These are phyloP conservation scores for Rhinogobius similis DNA, from an alignment of 2,113 vertebrate species.

Conservation along the genomic window DNA sequence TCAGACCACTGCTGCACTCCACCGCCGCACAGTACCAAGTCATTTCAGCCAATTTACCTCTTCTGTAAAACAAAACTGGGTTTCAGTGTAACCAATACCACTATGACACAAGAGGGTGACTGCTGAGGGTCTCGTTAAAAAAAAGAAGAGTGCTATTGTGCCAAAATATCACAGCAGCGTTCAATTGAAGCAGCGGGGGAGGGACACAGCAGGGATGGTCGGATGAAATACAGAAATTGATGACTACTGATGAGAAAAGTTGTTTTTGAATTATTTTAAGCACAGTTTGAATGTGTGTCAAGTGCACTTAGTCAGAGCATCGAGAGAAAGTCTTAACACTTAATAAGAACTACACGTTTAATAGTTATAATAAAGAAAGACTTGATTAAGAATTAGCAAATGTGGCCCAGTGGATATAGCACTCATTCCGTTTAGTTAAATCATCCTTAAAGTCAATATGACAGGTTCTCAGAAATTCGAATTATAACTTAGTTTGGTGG, in stretches of 20 bases:
- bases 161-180: conserved; percentile 11
- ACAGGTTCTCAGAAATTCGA: too few relatives aligned
- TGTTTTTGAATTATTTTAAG: conserved; percentile 12
- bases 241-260: conserved; percentile 16
- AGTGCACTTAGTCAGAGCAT: not conserved
- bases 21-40: not conserved
- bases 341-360: too few relatives aligned
- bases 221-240: conserved; percentile 19
- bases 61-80: not conserved
- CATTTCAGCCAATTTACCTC: not conserved
- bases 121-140: conserved; percentile 20
- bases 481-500: too few relatives aligned
- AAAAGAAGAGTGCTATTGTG: conserved; percentile 31
- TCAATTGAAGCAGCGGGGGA: conserved; percentile 28
- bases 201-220: conserved; percentile 28
- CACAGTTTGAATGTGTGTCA: conserved; percentile 1
- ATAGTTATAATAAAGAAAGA: too few relatives aligned
- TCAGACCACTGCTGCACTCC: not conserved
- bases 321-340: too few relatives aligned
- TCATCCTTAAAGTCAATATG: too few relatives aligned
- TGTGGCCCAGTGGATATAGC: too few relatives aligned
- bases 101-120: conserved; percentile 5
- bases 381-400: too few relatives aligned
- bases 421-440: too few relatives aligned
- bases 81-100: not conserved